Evolutionary conservation across 2,797 vertebrate species (phyloP), one percentile per base, ranked within the genome.

Genomic region (Halcyon badia): DNA sequence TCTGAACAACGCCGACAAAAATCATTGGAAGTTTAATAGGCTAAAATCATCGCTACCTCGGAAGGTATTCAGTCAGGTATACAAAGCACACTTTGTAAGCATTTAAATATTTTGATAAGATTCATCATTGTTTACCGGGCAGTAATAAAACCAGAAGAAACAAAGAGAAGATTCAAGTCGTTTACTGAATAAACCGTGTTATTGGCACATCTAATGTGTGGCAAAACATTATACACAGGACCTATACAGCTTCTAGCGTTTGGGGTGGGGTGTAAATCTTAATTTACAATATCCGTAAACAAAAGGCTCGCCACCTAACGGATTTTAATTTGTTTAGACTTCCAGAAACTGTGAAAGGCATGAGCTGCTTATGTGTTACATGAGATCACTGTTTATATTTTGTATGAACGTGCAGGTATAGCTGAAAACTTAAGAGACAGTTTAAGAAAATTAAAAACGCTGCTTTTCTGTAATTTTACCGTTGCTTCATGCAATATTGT

Each of bases 401-500:
- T 20, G 37, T 6, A 98, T 98, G 97, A 98, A 98, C 98, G 98
- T 99, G 99, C 99, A 98, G 98, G 96, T 97, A 98, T 97, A 98
- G 98, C 97, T 90, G 97, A 98, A 98, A 98, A 98, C 98, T 97
- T 83, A 48, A 48, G 28, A 98, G 97, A 97, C 97, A 94, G 14
- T 51, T 52, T 28, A 98, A 97, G 98, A 97, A 98, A 98, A 98
- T 98, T 96, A 98, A 98, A 98, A 98, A 98, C 98, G 98, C 98
- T 97, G 98, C 98, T 65, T 44, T n/a, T n/a, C 31, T 56, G 54
- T 56, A 20, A n/a, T 49, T 98, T 98, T 97, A 97, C 96, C 61
- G 58, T 98, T 97, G 98, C 98, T 98, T 99, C 99, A 99, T 99
- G 99, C 99, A 99, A 97, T 99, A 98, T 98, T 98, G 97, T 98